phyloP scores from a whole-genome alignment of 2,888 invertebrate genomes.

The Drosophila rellima region DNA sequence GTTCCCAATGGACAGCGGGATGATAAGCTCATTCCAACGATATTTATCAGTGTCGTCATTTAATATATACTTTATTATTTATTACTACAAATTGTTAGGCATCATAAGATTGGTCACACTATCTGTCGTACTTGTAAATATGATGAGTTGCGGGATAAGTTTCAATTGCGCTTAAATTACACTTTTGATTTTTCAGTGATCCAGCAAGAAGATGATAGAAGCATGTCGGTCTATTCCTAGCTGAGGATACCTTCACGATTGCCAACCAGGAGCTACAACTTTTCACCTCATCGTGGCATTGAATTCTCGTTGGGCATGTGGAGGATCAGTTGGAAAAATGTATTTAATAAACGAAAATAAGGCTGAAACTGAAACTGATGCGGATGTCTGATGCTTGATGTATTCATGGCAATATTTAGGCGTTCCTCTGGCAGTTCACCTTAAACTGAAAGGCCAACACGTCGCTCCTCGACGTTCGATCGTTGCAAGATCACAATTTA shows the following conservation, averaged over 20 bases:
- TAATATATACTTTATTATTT: constrained; percentile 31
- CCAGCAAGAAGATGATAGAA: no score
- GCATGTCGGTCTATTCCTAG: no score
- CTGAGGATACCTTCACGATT: constrained; percentile 1
- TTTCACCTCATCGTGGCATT: constrained; percentile 43
- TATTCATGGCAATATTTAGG: constrained; percentile 73
- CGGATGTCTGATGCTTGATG: constrained; percentile 43
- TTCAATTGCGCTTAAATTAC: no score
- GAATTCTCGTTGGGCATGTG: constrained; percentile 38
- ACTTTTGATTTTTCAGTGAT: no score
- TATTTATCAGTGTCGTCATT: constrained; percentile 1
- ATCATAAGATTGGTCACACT: not conserved
- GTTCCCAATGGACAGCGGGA: constrained; percentile 38
- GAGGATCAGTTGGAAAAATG: constrained; percentile 6
- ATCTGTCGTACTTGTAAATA: not conserved
- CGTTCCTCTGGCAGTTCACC: constrained; percentile 48
- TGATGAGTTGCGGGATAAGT: no score
- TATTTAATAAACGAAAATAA: constrained; percentile 44
- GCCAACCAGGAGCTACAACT: constrained; percentile 7
- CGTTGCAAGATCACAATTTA: constrained; percentile 81
- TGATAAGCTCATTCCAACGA: constrained; percentile 33
- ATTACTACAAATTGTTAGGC: constrained; percentile 33
- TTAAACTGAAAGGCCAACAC: constrained; percentile 54
- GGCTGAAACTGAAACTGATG: constrained; percentile 20
- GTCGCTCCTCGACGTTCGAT: constrained; percentile 39